Evolutionary conservation across 2,888 invertebrate genomes (phyloP), one percentile per base, ranked within the genome.

Genomic region (Cactoblastis cactorum): DNA sequence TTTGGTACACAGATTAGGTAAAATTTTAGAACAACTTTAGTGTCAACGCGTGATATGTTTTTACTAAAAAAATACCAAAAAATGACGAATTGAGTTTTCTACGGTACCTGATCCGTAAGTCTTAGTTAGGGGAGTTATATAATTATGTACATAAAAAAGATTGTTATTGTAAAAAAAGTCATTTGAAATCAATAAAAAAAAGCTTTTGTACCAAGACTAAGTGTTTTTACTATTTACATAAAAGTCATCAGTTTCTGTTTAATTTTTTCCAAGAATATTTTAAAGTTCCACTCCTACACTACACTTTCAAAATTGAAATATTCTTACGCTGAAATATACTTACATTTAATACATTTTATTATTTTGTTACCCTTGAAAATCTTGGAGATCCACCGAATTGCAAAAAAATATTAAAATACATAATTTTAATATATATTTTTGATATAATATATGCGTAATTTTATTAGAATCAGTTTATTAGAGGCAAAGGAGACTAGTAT

Each of bases 161-260:
- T 38, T 12, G 12, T 24, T 22, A n/a, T 22, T 41, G 24, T 41
- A 6, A 12, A 24, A 8, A 14, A 24, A 24, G 38, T 18, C n/a
- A 38, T 38, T 6, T 33, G 33, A 41, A 41, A 14, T 2, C 8
- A 41, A 24, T 41, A 41, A 41, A 41, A 41, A 41, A 24, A 41
- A n/a, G n/a, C 24, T 41, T 41, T 39, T 41, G 12, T 41, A 41
- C 24, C 14, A 35, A 35, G 1, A 4, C 8, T 28, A 28, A 9
- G 5, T 28, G 8, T 28, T 28, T 28, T 1, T 9, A 9, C 28
- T 9, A 28, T 3, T 28, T 28, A 22, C 3, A 4, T 28, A 6
- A 28, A 9, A 6, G 8, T 4, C 3, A 22, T 22, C 6, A 22
- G 22, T 4, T 22, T 22, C 3, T 22, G 5, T 22, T 22, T 5